Evolutionary conservation across 2,888 invertebrate genomes (phyloP).

Genomic region (Anodontia alba): DNA sequence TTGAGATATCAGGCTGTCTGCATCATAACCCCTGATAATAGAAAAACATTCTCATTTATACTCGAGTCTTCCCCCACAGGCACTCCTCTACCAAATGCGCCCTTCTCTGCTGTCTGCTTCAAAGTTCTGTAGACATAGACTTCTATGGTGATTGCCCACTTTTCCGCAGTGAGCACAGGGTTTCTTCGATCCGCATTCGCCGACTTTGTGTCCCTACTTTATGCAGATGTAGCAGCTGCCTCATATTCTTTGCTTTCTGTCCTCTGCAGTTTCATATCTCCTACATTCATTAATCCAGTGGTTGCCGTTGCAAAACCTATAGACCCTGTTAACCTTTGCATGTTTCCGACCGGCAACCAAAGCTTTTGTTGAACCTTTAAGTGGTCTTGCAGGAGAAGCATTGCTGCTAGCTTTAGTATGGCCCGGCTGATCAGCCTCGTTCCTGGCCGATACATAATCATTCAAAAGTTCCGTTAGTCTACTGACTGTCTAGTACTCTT

Average conservation of each 20-base stretch:
- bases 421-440: not conserved
- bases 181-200: conserved; percentile 18
- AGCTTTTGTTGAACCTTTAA: not conserved
- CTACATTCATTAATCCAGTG: conserved; percentile 22
- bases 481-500: not conserved
- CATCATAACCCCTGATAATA: not conserved
- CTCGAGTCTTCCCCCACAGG: conserved; percentile 14
- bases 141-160: not conserved
- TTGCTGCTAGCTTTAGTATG: not conserved
- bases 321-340: not conserved
- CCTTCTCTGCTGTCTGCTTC: not conserved
- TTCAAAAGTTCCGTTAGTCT: not conserved
- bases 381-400: not conserved
- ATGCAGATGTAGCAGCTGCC: not conserved
- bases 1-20: conserved; percentile 21
- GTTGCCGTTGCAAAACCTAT: conserved; percentile 4
- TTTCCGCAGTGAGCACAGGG: conserved; percentile 8
- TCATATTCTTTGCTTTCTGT: conserved; percentile 10
- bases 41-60: conserved; percentile 14
- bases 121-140: not conserved
- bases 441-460: not conserved
- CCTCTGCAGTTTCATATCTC: not conserved
- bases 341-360: not conserved
- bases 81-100: too few species aligned
- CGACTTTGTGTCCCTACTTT: not conserved